Evolutionary conservation across 64 coral and sea anemone species (phyloP), one percentile per base, ranked within the genome.

Genomic region (Montipora sp.): DNA sequence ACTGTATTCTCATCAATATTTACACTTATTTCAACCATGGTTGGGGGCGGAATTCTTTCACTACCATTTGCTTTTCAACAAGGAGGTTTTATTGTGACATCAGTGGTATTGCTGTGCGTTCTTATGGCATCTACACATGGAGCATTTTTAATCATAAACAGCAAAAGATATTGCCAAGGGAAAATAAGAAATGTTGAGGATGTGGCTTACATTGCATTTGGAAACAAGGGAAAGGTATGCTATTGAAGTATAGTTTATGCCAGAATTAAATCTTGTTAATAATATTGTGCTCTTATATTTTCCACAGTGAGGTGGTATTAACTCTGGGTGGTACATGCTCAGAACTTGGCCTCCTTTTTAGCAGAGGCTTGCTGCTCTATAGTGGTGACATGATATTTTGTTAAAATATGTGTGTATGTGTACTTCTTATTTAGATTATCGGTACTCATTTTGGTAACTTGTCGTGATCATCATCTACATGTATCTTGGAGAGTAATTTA

Each of bases 161-260:
- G 95, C 46, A 97, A 97, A 83, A 97, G 94, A 85, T 97, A 97
- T 69, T 97, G 95, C 88, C 95, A 97, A 68, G 95, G 95, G 47
- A 91, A 92, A 83, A 94, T 97, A 50, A 97, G 76, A 73, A 97
- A 97, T 94, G 87, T 97, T 45, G 95, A 97, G 77, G 95, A 97
- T 94, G 95, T 97, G 61, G 95, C 91, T 14, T 88, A 89, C 46
- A 90, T 97, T 7, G 95, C 95, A 18, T 97, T 97, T 94, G 95
- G 95, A 72, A 80, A 87, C 14, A 97, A 91, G 90, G 95, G 95
- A 89, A 92, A 97, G 88, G 95, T 97, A 80, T 47, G 47, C 19
- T 47, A n/a, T 63, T 57, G 53, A 11, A 11, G 11, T 57, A 11
- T 0, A 8, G 11, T 57, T 57, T 6, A 36, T 75, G 73, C 22